Conservation (phyloP, 1,140 invertebrate genomes). For the Calliphora vicina region DNA sequence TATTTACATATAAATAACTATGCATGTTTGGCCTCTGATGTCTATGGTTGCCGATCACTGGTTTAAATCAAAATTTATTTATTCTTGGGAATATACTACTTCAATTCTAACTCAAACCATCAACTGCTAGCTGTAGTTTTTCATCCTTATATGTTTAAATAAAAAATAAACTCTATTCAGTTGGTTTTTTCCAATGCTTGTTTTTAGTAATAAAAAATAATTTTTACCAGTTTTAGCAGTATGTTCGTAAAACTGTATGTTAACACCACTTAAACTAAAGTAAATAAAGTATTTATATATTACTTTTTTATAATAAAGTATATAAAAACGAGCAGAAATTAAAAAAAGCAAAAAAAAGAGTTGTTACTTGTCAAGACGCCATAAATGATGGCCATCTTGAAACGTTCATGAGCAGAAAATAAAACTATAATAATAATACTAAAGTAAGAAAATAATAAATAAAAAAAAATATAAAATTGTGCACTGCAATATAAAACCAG, state of each 20-base stretch:
- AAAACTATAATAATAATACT: background rate
- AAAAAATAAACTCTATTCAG: no score
- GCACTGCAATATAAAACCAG: background rate
- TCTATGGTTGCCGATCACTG: no score
- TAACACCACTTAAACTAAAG: background rate
- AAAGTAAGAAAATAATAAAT: background rate
- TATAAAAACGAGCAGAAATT: background rate
- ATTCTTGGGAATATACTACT: no score
- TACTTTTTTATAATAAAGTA: background rate
- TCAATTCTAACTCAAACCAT: no score
- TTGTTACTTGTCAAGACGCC: constrained; percentile 25
- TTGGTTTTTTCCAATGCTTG: no score
- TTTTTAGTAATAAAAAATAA: no score
- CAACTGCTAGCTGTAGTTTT: no score
- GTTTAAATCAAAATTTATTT: no score
- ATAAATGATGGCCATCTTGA: constrained; percentile 27
- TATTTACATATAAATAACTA: no score
- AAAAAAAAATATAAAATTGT: background rate
- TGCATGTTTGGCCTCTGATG: no score
- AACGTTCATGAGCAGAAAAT: background rate
- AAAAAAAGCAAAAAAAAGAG: background rate
- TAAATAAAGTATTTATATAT: background rate
- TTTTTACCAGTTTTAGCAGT: no score
- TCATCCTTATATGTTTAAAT: no score
- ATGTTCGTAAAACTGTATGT: background rate